phyloP scores from a whole-genome alignment of 2,888 invertebrate species.

The Atethmia centrago region DNA sequence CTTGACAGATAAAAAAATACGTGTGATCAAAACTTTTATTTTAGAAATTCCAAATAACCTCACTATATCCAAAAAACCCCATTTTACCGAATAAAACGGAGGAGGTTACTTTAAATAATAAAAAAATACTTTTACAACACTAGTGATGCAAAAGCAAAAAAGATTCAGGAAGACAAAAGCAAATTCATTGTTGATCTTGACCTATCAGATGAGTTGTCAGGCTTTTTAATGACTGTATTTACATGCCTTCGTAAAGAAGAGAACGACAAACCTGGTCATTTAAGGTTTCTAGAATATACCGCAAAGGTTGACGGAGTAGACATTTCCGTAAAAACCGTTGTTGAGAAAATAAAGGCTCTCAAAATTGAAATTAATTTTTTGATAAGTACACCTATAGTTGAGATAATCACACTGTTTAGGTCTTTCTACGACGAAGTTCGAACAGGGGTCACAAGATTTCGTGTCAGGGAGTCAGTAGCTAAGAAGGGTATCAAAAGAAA shows the following conservation, averaged over 20 bases:
- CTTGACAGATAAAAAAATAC: no score
- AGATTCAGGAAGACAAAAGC: no score
- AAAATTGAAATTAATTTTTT: conserved; percentile 26
- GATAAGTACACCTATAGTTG: conserved; percentile 33
- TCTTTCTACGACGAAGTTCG: conserved; percentile 57
- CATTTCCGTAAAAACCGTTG: rapidly evolving
- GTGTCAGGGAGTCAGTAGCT: background rate
- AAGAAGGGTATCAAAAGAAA: background rate
- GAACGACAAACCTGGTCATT: background rate
- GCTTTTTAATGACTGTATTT: background rate
- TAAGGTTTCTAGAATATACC: background rate
- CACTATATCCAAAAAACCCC: no score
- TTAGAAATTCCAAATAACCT: no score
- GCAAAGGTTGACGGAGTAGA: background rate
- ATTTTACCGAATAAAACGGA: no score
- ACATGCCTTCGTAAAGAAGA: background rate
- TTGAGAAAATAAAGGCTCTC: background rate
- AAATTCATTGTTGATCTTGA: no score
- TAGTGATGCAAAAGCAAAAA: no score
- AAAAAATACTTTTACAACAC: no score
- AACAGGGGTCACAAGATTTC: conserved; percentile 57
- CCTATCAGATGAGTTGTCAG: background rate
- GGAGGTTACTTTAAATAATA: no score
- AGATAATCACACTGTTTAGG: conserved; percentile 48
- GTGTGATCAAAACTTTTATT: no score